These are phyloP conservation scores for Frankliniella intonsa DNA, from an alignment of 2,888 invertebrate genomes.

Conservation along the genomic window DNA sequence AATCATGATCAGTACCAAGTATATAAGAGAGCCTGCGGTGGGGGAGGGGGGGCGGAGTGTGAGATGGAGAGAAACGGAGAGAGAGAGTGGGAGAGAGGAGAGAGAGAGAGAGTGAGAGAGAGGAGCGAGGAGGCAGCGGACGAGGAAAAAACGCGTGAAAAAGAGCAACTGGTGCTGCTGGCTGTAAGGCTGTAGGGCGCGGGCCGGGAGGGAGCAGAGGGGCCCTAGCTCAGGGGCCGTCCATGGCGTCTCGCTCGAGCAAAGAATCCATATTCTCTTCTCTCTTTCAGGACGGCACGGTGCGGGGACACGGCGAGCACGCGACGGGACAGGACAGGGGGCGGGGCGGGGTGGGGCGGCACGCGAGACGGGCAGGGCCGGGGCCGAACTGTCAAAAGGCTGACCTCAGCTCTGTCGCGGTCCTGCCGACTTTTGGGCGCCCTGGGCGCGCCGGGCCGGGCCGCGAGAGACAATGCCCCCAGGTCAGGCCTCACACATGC, in stretches of 20 bases:
- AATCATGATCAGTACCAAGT: neutral
- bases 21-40: neutral
- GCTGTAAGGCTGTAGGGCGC: no score
- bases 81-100: neutral
- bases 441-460: neutral
- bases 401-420: no score
- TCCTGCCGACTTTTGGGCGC: no score
- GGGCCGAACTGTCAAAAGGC: neutral
- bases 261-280: no score
- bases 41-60: neutral
- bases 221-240: no score
- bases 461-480: neutral
- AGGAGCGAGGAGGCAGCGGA: neutral
- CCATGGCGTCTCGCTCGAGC: no score
- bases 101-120: neutral
- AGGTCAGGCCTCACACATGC: neutral
- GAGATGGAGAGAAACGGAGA: neutral
- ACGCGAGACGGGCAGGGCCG: no score
- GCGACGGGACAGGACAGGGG: no score
- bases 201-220: no score
- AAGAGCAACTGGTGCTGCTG: neutral
- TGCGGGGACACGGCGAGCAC: no score
- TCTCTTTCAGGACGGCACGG: no score
- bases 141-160: conserved; percentile 16
- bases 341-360: no score